Base-by-base conservation (phyloP, 2,888 invertebrate species). In the Ophion ventricosus region DNA sequence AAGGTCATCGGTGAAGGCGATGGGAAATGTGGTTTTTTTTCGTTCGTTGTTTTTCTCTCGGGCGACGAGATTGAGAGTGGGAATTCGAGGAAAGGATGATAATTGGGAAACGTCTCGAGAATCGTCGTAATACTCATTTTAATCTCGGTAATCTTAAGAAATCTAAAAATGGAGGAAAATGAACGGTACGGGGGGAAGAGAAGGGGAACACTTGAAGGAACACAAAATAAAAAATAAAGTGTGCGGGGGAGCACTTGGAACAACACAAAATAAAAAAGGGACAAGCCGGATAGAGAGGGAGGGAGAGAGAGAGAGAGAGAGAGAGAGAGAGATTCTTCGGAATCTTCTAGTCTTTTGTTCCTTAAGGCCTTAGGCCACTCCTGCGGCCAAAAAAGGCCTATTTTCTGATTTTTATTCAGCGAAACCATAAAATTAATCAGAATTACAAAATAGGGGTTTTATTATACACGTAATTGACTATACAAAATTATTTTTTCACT, bases 121-220 rank as follows among this genome's bases (percentile, higher is more conserved):
- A 80, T 74, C 54, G 63, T 59, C 49, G 63, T 56, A 75, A 86
- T 84, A 67, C 66, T 73, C 87, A 84, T 90, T 89, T 89, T 89
- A 88, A 89, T 90, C 89, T 87, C 64, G 82, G 82, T 84, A 89
- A 89, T 87, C 88, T 89, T 88, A 85, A 85, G 86, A 83, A 86
- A 85, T 64, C 84, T 83, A 83, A 83, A 84, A 81, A 66, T 84
- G 87, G n/a, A 25, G 1, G 70, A 35, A 56, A 80, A 43, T 10
- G 10, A 43, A 43, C 8, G 7, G 43, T 43, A 14, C 43, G 79
- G 80, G 72, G 61, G 74, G 10, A 2, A 43, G 10, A 43, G 10
- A 8, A n/a, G n/a, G n/a, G n/a, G n/a, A n/a, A n/a, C n/a, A n/a
- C n/a, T n/a, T n/a, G n/a, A n/a, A n/a, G n/a, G n/a, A n/a, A n/a